Percentiles rank a stretch among this genome's conserved stretches.
Evolutionary conservation across 1,140 invertebrate species (phyloP).

Genomic region (Drosophila carrolli): DNA sequence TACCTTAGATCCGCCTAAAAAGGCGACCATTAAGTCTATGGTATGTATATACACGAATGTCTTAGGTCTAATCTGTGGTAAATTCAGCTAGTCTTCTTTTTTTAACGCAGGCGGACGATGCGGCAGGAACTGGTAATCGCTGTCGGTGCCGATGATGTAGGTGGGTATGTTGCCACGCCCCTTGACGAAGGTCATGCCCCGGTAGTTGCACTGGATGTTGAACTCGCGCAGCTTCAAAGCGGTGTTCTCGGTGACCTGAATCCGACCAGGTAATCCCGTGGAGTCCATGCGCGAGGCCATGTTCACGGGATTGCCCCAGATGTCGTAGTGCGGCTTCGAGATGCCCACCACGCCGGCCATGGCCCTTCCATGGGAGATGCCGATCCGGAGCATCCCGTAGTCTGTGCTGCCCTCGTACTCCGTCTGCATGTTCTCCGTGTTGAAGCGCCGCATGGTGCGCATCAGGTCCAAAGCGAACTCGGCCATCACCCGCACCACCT

Average conservation of each 20-base stretch:
- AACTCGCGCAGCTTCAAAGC: constrained; percentile 89
- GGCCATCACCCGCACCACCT: constrained; percentile 87
- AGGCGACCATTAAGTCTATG: not conserved
- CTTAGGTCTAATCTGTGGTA: constrained; percentile 35
- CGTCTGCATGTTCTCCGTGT: constrained; percentile 81
- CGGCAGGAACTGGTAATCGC: constrained; percentile 85
- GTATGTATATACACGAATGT: constrained; percentile 15
- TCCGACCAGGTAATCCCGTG: constrained; percentile 91
- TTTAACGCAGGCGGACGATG: constrained; percentile 25
- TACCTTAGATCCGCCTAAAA: not conserved
- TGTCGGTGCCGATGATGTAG: constrained; percentile 89
- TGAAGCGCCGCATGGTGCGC: constrained; percentile 74
- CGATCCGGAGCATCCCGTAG: constrained; percentile 86
- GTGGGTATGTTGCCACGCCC: constrained; percentile 90
- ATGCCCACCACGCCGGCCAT: constrained; percentile 96
- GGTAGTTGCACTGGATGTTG: constrained; percentile 88
- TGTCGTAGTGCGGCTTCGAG: constrained; percentile 92
- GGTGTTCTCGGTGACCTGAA: constrained; percentile 92
- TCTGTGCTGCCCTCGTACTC: constrained; percentile 85
- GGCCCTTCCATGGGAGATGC: constrained; percentile 93
- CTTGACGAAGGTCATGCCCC: constrained; percentile 91
- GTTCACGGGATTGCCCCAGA: constrained; percentile 98
- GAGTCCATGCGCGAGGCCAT: constrained; percentile 97
- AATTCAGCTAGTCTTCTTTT: constrained; percentile 34
- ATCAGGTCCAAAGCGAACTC: constrained; percentile 86